Conservation (phyloP, 1,140 invertebrate genomes). For the Micrasema longulum region DNA sequence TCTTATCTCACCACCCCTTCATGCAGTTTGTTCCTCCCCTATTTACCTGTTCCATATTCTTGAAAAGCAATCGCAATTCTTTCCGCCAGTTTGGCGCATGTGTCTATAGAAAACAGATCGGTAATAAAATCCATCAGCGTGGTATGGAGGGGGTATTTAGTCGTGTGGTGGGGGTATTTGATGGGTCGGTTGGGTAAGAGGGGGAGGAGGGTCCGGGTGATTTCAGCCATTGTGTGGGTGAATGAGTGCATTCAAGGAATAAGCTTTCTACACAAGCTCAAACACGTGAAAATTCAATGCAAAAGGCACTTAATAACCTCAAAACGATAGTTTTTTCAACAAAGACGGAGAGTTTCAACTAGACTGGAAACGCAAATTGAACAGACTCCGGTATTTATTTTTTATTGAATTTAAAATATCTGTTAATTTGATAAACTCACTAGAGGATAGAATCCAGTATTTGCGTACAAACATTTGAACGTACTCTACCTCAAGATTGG, state of each 20-base stretch:
- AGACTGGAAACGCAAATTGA: too few relatives aligned
- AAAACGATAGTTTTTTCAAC: too few relatives aligned
- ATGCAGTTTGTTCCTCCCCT: not conserved
- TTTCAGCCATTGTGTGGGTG: slow-evolving; percentile 50
- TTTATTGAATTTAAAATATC: too few relatives aligned
- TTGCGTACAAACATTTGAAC: too few relatives aligned
- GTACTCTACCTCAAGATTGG: too few relatives aligned
- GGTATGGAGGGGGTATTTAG: slow-evolving; percentile 20
- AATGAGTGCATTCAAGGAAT: slow-evolving; percentile 52
- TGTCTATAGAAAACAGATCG: slow-evolving; percentile 37
- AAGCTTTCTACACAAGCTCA: slow-evolving; percentile 32
- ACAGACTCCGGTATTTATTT: too few relatives aligned
- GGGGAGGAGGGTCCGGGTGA: slow-evolving; percentile 41
- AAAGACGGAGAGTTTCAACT: too few relatives aligned
- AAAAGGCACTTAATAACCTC: too few relatives aligned
- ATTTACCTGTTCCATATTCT: slow-evolving; percentile 10
- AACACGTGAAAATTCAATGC: not conserved
- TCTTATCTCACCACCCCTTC: not conserved
- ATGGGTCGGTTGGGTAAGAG: slow-evolving; percentile 2
- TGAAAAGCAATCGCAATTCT: slow-evolving; percentile 34
- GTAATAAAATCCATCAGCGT: slow-evolving; percentile 30
- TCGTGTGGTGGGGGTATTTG: slow-evolving; percentile 2
- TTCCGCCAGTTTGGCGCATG: slow-evolving; percentile 40
- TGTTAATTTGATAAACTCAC: too few relatives aligned
- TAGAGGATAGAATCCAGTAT: too few relatives aligned